Percentiles rank a stretch among this genome's conserved stretches.
These are phyloP conservation scores for Gorsachius goisagi DNA, from an alignment of 2,113 vertebrate genomes.

Conservation along the genomic window DNA sequence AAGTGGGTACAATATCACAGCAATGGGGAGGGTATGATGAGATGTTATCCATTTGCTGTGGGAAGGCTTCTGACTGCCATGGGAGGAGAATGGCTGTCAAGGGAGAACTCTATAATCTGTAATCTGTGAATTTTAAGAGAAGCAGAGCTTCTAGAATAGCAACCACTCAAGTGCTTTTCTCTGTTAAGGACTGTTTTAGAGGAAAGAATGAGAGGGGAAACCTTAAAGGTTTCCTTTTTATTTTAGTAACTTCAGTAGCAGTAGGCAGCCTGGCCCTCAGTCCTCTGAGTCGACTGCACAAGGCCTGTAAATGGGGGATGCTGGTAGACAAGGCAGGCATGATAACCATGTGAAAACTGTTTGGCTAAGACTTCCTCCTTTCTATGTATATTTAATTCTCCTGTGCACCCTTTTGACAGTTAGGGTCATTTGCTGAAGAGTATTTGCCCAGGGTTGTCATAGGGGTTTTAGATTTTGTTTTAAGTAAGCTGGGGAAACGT, in stretches of 20 bases:
- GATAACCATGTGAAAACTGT: not conserved
- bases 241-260: not conserved
- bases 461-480: not conserved
- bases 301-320: not conserved
- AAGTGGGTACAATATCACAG: accelerated
- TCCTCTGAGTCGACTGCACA: not conserved
- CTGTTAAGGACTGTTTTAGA: not conserved
- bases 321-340: not conserved
- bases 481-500: not conserved
- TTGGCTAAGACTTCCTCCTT: not conserved
- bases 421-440: not conserved
- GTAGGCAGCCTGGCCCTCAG: not conserved
- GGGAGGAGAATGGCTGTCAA: not conserved
- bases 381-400: not conserved
- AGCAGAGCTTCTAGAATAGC: not conserved
- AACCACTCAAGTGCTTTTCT: not conserved
- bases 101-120: not conserved
- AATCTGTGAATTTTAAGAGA: not conserved
- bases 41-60: not conserved
- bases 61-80: not conserved
- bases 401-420: not conserved
- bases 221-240: not conserved
- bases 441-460: not conserved
- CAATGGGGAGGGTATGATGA: accelerated
- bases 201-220: not conserved